phyloP scores from a whole-genome alignment of 2,888 invertebrate species.

The Drosophila birchii region DNA sequence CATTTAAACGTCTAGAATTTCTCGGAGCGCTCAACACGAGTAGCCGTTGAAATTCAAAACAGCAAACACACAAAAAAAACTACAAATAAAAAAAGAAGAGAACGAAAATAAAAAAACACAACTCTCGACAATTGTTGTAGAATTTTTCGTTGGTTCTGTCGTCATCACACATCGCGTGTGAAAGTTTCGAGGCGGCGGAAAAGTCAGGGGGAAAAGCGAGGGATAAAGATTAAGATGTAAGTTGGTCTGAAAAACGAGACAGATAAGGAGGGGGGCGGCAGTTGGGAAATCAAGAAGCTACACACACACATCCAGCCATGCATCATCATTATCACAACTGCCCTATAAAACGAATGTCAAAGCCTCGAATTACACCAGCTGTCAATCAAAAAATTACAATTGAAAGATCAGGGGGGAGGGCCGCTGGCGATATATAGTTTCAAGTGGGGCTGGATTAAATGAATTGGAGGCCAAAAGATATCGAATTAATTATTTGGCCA shows the following conservation, averaged over 20 bases:
- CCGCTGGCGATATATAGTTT: conserved; percentile 31
- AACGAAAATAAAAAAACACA: neutral
- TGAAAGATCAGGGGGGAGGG: conserved; percentile 1
- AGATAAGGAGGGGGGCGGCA: conserved; percentile 10
- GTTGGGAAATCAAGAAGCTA: conserved; percentile 20
- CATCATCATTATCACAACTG: conserved; percentile 59
- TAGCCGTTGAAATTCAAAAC: conserved; percentile 77
- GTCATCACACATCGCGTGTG: conserved; percentile 58
- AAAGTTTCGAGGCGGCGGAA: conserved; percentile 51
- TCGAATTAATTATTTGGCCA: conserved; percentile 42
- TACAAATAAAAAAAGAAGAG: conserved; percentile 7
- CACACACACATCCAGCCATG: conserved; percentile 16
- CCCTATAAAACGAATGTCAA: conserved; percentile 62
- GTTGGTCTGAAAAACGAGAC: conserved; percentile 36
- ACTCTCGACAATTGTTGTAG: conserved; percentile 36
- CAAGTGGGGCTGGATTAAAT: conserved; percentile 26
- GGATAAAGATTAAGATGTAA: conserved; percentile 38
- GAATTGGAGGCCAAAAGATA: conserved; percentile 37
- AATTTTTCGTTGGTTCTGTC: conserved; percentile 43
- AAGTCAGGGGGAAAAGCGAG: conserved; percentile 16
- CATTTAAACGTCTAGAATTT: conserved; percentile 79
- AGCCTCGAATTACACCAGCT: conserved; percentile 67
- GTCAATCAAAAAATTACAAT: conserved; percentile 61
- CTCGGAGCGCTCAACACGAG: conserved; percentile 72
- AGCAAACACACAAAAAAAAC: conserved; percentile 41